Percentiles rank a stretch among this genome's conserved stretches.
Conservation (phyloP, 2,888 invertebrate species). For the Troilus luridus region DNA sequence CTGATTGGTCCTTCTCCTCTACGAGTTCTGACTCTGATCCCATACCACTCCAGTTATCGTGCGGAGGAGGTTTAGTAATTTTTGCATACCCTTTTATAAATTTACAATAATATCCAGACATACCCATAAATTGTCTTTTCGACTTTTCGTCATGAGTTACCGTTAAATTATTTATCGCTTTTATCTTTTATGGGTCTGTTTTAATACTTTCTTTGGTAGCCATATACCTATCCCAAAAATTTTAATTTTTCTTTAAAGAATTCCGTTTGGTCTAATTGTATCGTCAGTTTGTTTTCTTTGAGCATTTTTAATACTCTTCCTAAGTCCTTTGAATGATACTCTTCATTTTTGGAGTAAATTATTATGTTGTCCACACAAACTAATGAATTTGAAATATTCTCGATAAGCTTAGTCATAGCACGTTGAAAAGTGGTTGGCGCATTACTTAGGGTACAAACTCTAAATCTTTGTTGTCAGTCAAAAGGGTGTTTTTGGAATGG, state of each 20-base stretch:
- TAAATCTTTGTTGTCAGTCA: too few relatives aligned
- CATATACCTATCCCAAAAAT: not conserved
- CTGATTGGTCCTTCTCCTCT: too few relatives aligned
- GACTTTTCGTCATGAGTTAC: not conserved
- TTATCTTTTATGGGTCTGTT: not conserved
- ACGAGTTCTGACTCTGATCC: too few relatives aligned
- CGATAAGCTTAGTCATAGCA: too few relatives aligned
- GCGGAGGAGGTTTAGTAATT: not conserved
- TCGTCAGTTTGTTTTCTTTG: not conserved
- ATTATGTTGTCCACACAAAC: not conserved
- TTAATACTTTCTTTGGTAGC: not conserved
- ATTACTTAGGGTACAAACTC: too few relatives aligned
- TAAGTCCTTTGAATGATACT: not conserved
- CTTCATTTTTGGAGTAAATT: not conserved
- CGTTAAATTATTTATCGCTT: not conserved
- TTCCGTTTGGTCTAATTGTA: not conserved
- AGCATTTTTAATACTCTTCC: not conserved
- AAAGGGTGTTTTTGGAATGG: too few relatives aligned
- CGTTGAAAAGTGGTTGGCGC: too few relatives aligned
- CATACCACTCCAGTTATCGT: too few relatives aligned
- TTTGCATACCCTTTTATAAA: not conserved
- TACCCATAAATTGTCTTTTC: not conserved
- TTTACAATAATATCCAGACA: not conserved
- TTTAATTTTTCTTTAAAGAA: not conserved
- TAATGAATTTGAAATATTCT: too few relatives aligned